Evolutionary conservation across 2,113 vertebrate species (phyloP).

Genomic region (Pristiophorus japonicus): DNA sequence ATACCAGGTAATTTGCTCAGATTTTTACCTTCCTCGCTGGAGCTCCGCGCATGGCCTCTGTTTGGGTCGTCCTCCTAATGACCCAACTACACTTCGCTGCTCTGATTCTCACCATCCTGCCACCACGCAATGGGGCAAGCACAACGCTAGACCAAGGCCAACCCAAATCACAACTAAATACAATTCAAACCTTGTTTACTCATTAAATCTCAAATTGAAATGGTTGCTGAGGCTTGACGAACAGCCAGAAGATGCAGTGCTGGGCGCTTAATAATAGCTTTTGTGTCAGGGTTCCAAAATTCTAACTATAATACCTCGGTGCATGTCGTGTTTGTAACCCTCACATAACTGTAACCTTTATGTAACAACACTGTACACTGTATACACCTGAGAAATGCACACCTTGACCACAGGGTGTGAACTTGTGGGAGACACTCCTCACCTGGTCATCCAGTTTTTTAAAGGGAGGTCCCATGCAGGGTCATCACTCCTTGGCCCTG

Average conservation of each 20-base stretch:
- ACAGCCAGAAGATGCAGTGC: neutral
- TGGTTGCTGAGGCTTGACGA: neutral
- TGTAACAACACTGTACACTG: too few relatives aligned
- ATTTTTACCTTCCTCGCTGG: neutral
- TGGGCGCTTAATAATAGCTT: neutral
- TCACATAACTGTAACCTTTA: too few relatives aligned
- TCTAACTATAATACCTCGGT: too few relatives aligned
- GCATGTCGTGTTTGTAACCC: too few relatives aligned
- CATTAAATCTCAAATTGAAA: neutral
- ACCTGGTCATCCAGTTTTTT: too few relatives aligned
- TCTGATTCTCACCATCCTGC: too few relatives aligned
- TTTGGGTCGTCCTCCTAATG: neutral
- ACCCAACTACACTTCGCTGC: neutral
- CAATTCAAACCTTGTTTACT: neutral
- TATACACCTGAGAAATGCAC: too few relatives aligned
- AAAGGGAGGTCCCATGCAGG: too few relatives aligned
- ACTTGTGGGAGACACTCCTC: too few relatives aligned
- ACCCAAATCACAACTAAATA: too few relatives aligned
- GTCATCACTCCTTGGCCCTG: too few relatives aligned
- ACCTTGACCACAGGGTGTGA: too few relatives aligned
- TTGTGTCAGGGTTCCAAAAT: neutral
- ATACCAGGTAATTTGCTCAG: neutral
- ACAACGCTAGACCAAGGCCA: neutral
- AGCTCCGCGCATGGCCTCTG: neutral
- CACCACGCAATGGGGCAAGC: neutral